phyloP scores from a whole-genome alignment of 1,140 invertebrate genomes.

The Heliothis virescens region DNA sequence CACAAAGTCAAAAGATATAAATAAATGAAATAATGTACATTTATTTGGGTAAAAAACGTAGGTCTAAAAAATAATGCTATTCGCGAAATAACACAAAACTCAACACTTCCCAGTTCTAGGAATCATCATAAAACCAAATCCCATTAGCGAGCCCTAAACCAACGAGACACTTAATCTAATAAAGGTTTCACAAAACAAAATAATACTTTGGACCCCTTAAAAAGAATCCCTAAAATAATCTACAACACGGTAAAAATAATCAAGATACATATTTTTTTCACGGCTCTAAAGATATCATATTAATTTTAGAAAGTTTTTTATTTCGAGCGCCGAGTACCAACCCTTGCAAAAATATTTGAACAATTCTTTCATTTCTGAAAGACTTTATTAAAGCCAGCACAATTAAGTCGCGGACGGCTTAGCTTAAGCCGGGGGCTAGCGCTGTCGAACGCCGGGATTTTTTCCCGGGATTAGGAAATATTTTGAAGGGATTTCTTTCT shows the following conservation, averaged over 20 bases:
- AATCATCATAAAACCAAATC: too few relatives aligned
- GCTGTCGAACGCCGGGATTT: constrained; percentile 28
- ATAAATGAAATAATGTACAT: too few relatives aligned
- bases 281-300: constrained; percentile 24
- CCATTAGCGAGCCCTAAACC: too few relatives aligned
- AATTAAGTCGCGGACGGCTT: constrained; percentile 44
- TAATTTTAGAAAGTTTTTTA: constrained; percentile 15
- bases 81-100: too few relatives aligned
- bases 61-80: too few relatives aligned
- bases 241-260: neutral
- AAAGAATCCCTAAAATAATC: too few relatives aligned
- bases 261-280: constrained; percentile 17
- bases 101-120: too few relatives aligned
- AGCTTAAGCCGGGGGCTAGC: constrained; percentile 35
- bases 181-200: too few relatives aligned
- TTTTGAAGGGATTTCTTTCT: constrained; percentile 15
- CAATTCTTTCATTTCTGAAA: constrained; percentile 34
- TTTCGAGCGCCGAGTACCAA: neutral
- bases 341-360: constrained; percentile 41
- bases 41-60: too few relatives aligned
- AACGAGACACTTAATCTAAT: too few relatives aligned
- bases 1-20: too few relatives aligned
- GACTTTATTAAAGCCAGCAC: constrained; percentile 43
- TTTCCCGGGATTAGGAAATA: constrained; percentile 29
- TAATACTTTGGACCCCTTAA: too few relatives aligned